These are phyloP conservation scores for Tichodroma muraria DNA, from an alignment of 2,113 vertebrate genomes.

Conservation along the genomic window DNA sequence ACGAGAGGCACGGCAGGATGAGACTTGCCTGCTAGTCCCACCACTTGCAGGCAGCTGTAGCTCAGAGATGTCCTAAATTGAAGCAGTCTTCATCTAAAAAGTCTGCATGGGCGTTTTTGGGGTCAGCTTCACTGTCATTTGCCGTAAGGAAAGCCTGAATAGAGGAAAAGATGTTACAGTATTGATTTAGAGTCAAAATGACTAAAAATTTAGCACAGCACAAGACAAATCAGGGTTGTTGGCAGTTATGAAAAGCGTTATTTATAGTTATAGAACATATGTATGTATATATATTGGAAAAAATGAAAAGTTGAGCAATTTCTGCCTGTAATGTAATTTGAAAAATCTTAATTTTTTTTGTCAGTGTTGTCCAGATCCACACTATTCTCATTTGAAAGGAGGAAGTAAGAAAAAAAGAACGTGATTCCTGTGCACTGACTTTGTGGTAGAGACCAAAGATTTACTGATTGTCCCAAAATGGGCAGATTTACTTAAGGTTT, in stretches of 20 bases:
- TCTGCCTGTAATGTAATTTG: background rate
- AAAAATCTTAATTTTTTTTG: background rate
- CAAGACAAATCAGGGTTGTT: background rate
- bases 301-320: background rate
- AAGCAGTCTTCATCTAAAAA: background rate
- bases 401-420: background rate
- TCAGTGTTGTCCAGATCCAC: background rate
- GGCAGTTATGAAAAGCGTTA: background rate
- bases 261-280: background rate
- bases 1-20: background rate
- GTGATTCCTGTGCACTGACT: background rate
- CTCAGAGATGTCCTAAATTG: background rate
- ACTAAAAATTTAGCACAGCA: background rate
- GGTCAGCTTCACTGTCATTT: fast-evolving
- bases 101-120: background rate
- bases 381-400: background rate
- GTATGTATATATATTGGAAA: background rate
- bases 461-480: background rate
- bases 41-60: background rate
- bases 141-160: background rate
- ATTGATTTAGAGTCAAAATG: background rate
- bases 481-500: background rate
- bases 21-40: background rate
- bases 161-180: background rate
- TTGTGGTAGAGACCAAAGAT: background rate